Base-by-base conservation (phyloP, 2,113 vertebrate species). In the Oncorhynchus clarkii region DNA sequence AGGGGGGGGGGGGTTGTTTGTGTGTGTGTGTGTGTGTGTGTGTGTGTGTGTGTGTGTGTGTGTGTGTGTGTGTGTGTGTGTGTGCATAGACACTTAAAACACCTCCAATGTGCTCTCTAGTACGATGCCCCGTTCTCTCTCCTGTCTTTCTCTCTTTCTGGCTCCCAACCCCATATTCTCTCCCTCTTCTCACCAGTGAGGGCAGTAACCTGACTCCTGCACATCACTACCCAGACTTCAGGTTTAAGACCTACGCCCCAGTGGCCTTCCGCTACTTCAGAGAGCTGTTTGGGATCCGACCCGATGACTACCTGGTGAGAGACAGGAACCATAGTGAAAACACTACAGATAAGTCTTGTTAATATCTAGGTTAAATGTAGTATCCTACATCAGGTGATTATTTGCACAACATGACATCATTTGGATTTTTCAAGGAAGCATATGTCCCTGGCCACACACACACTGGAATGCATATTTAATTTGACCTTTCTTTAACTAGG, bases 181-280 rank as follows among this genome's bases (percentile, higher is more conserved):
- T 20, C 48, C 14, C 39, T 66, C 49, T n/a, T 72, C 73, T 85
- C 73, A 77, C n/a, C 90, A 99, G 98, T 0, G 98, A 99, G 91
- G 98, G 98, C 82, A 99, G 97, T 78, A 99, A 99, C 82, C 95
- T 99, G 77, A 99, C 98, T 9, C 98, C 98, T 0, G 98, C 97
- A 20, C 97, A 99, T 87, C 98, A 98, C 84, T 99, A 89, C 31
- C 96, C 96, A 11, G 98, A 99, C 93, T 99, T 99, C 92, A 92
- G 98, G 80, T 99, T 99, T 92, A 99, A 99, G 89, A 99, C 97
- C 2, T 99, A 99, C 0, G 98, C 98, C 0, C 98, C 98, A 0
- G 94, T 99, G 29, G 98, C 97, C 54, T 99, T 99, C 84, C 96
- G 98, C 13, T 99, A 99, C 90, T 99, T 99, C 93, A 89, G 98